These are phyloP conservation scores for Origma solitaria DNA, from an alignment of 2,113 vertebrate genomes.

Conservation along the genomic window DNA sequence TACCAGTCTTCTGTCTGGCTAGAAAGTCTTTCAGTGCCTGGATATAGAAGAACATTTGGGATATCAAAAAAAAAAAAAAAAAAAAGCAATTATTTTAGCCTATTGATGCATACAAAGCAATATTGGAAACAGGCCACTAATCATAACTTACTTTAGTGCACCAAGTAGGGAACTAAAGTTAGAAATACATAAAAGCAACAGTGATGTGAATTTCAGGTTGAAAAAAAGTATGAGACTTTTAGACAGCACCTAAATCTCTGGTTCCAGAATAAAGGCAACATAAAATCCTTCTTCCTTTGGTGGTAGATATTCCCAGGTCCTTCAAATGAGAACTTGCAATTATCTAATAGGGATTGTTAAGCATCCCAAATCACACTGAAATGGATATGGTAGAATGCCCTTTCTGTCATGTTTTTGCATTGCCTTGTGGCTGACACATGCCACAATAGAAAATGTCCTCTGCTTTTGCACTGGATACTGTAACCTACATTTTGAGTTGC, in stretches of 20 bases:
- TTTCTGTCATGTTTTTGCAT: not conserved
- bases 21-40: slow-evolving; percentile 89
- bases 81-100: not conserved
- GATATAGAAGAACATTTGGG: not conserved
- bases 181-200: not conserved
- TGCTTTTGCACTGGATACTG: not conserved
- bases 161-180: not conserved
- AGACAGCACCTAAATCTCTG: not conserved
- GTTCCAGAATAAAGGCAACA: not conserved
- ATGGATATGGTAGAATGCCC: not conserved
- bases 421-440: not conserved
- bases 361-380: not conserved
- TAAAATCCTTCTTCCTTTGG: not conserved
- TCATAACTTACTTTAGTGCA: not conserved
- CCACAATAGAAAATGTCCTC: not conserved
- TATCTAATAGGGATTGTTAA: not conserved
- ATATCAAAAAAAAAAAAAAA: not conserved
- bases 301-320: not conserved
- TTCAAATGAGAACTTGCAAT: not conserved
- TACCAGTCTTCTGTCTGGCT: slow-evolving; percentile 87
- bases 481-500: not conserved
- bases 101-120: not conserved
- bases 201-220: not conserved
- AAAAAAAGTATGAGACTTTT: not conserved
- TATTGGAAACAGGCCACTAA: not conserved